Conservation (phyloP, 2,888 invertebrate genomes). For the Tachystola acroxantha region DNA sequence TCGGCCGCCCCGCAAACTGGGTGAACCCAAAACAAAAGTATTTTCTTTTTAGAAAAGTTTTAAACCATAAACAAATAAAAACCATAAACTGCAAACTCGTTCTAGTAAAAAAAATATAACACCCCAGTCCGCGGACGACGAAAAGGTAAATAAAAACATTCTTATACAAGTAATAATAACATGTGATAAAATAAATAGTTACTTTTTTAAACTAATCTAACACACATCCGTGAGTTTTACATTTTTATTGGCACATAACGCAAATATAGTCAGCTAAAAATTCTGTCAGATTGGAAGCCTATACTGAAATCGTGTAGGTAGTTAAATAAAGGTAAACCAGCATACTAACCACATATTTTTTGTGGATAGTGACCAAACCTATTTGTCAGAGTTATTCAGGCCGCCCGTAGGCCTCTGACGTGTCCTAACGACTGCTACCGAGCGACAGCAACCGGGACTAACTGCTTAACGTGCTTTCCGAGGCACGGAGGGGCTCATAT, state of each 20-base stretch:
- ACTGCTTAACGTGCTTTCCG: too few species aligned
- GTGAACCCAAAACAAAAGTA: slow-evolving; percentile 36
- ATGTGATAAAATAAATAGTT: slow-evolving; percentile 44
- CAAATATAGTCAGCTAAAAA: slow-evolving; percentile 5
- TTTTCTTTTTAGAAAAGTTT: slow-evolving; percentile 42
- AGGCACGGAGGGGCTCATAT: too few species aligned
- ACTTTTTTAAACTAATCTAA: slow-evolving; percentile 29
- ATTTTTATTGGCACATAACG: slow-evolving; percentile 22
- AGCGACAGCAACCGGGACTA: too few species aligned
- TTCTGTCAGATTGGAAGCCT: neutral
- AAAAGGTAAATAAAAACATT: slow-evolving; percentile 24
- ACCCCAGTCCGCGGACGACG: slow-evolving; percentile 14
- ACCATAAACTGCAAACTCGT: slow-evolving; percentile 17
- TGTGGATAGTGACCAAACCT: too few species aligned
- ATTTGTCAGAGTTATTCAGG: too few species aligned
- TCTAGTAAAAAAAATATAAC: slow-evolving; percentile 10
- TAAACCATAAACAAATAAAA: slow-evolving; percentile 15
- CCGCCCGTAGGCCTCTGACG: too few species aligned
- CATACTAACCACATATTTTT: too few species aligned
- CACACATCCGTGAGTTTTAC: slow-evolving; percentile 11
- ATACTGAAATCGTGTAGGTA: too few species aligned
- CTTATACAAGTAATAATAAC: slow-evolving; percentile 39
- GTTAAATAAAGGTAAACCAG: too few species aligned
- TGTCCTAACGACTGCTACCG: too few species aligned
- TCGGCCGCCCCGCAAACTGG: slow-evolving; percentile 30